These are phyloP conservation scores for Tenodera sinensis DNA, from an alignment of 2,888 invertebrate species.

Conservation along the genomic window DNA sequence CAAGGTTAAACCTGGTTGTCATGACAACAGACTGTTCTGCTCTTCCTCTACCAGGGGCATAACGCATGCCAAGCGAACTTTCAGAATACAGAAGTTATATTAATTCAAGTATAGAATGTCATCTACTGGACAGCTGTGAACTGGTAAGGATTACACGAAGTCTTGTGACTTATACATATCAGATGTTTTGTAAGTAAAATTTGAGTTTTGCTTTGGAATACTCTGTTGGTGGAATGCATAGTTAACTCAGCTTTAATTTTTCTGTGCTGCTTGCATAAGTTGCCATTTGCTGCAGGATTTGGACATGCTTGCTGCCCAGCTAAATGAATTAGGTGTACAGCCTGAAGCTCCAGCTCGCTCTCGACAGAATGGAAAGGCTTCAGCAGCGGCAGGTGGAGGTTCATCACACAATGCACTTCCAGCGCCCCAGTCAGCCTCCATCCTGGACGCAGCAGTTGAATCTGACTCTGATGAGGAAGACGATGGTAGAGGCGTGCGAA, in stretches of 20 bases:
- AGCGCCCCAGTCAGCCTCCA: slow-evolving; percentile 19
- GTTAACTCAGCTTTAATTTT: background rate
- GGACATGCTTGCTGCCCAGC: slow-evolving; percentile 92
- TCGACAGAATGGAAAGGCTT: slow-evolving; percentile 34
- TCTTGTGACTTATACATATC: too few species aligned
- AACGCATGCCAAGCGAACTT: too few species aligned
- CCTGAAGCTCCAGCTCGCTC: slow-evolving; percentile 56
- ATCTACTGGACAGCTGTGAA: too few species aligned
- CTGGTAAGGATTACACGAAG: too few species aligned
- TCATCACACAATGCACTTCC: background rate
- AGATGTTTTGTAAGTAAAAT: too few species aligned
- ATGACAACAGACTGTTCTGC: too few species aligned
- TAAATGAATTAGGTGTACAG: slow-evolving; percentile 84
- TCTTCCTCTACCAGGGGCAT: too few species aligned
- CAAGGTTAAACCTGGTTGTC: too few species aligned
- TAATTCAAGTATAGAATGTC: too few species aligned
- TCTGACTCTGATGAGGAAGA: slow-evolving; percentile 81
- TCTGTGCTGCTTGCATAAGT: background rate
- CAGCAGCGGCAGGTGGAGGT: slow-evolving; percentile 46
- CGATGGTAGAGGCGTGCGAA: slow-evolving; percentile 67
- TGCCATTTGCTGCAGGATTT: slow-evolving; percentile 67
- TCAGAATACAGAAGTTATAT: too few species aligned
- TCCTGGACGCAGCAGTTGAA: slow-evolving; percentile 38
- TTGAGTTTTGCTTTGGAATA: too few species aligned
- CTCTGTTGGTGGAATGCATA: too few species aligned